Evolutionary conservation across 2,113 vertebrate genomes (phyloP).

Genomic region (Corynorhinus townsendii): DNA sequence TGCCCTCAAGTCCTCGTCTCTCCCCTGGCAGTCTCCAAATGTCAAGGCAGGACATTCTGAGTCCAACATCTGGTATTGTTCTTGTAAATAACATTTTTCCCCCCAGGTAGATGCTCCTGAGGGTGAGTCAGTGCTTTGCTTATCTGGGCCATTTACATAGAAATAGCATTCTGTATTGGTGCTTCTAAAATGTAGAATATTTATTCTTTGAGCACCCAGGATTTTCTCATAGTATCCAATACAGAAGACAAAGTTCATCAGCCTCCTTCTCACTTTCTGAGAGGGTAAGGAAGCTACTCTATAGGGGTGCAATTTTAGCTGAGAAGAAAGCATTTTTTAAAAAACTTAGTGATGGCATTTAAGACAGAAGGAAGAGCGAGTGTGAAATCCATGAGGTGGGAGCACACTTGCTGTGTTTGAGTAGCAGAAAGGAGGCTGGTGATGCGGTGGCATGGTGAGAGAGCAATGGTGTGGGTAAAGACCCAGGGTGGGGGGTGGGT

Average conservation of each 20-base stretch:
- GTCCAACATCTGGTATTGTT: constrained; percentile 45
- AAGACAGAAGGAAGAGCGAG: not conserved
- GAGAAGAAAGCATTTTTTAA: not conserved
- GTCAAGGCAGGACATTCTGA: constrained; percentile 31
- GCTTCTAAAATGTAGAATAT: not conserved
- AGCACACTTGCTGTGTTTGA: fast-evolving
- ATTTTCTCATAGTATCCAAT: not conserved
- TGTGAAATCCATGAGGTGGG: not conserved
- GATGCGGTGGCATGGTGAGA: not conserved
- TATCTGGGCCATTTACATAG: constrained; percentile 29
- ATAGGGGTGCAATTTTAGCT: not conserved
- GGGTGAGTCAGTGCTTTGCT: constrained; percentile 16
- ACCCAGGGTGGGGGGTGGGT: not conserved
- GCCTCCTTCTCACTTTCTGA: too few relatives aligned
- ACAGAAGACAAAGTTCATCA: not conserved
- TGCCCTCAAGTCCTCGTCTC: not conserved
- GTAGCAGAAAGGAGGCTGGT: too few relatives aligned
- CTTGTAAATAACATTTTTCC: not conserved
- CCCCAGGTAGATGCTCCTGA: constrained; percentile 34
- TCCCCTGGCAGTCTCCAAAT: constrained; percentile 44
- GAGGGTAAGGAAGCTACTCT: not conserved
- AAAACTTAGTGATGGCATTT: not conserved
- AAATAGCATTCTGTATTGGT: constrained; percentile 32
- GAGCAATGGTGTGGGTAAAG: not conserved
- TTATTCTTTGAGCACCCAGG: not conserved